Evolutionary conservation across 2,797 vertebrate genomes (phyloP).

Genomic region (Intellagama lesueurii): DNA sequence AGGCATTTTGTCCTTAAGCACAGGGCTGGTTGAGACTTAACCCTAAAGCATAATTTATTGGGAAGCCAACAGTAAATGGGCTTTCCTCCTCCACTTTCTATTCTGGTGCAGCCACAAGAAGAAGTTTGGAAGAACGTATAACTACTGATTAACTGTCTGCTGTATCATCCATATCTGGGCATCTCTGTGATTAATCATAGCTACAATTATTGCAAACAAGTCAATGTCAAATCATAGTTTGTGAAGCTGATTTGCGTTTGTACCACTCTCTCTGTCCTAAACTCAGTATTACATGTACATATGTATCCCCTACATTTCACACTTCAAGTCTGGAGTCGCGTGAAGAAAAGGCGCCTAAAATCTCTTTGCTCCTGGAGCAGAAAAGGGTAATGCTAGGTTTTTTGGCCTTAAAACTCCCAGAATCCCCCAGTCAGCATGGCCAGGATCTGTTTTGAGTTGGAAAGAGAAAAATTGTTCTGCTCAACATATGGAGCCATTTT

Average conservation of each 20-base stretch:
- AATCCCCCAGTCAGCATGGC: no score
- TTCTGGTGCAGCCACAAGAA: not conserved
- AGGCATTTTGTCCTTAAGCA: constrained; percentile 57
- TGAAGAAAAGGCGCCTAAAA: no score
- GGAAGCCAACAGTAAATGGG: not conserved
- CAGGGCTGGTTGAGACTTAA: constrained; percentile 8
- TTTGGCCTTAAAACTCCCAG: no score
- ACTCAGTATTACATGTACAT: no score
- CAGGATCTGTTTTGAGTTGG: no score
- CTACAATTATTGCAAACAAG: not conserved
- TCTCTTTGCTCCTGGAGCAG: no score
- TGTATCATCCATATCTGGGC: not conserved
- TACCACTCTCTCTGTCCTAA: no score
- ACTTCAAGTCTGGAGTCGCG: no score
- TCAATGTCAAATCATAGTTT: not conserved
- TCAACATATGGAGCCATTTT: not conserved
- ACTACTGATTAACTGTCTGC: not conserved
- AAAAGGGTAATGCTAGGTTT: no score
- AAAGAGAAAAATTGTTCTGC: not conserved
- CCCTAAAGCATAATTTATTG: not conserved
- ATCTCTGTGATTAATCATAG: not conserved
- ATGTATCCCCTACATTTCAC: no score
- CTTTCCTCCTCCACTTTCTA: no score
- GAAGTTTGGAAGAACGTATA: no score
- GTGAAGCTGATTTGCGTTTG: not conserved